Evolutionary conservation across 1,140 invertebrate species (phyloP).

Genomic region (Chironomus tepperi): DNA sequence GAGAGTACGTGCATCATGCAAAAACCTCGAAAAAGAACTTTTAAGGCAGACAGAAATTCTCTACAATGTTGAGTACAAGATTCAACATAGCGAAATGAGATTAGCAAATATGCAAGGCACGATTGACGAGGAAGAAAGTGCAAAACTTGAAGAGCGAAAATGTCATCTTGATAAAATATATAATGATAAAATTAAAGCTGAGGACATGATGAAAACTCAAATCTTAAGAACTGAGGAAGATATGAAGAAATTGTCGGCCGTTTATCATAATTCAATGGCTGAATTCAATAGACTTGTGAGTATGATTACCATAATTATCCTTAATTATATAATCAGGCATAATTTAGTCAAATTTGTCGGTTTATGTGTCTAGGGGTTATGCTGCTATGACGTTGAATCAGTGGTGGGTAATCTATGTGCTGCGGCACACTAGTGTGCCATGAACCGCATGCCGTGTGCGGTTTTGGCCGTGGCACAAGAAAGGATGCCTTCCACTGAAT

Average conservation of each 20-base stretch:
- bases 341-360: too few relatives aligned
- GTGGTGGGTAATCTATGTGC: too few relatives aligned
- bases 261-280: constrained; percentile 36
- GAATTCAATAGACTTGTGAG: constrained; percentile 30
- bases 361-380: too few relatives aligned
- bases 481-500: too few relatives aligned
- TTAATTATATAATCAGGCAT: too few relatives aligned
- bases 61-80: constrained; percentile 30
- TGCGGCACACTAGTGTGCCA: too few relatives aligned
- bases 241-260: constrained; percentile 40
- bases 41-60: constrained; percentile 35
- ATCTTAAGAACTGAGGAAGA: constrained; percentile 46
- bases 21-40: constrained; percentile 29
- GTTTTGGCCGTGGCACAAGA: too few relatives aligned
- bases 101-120: constrained; percentile 30
- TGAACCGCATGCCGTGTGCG: too few relatives aligned
- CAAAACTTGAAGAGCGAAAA: constrained; percentile 28
- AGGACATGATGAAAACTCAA: constrained; percentile 41
- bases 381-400: too few relatives aligned
- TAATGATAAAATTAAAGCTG: background rate
- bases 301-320: background rate
- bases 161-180: constrained; percentile 10
- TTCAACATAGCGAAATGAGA: constrained; percentile 30
- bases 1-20: constrained; percentile 20
- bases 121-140: constrained; percentile 29